A percentile compares a stretch with the other conserved stretches of the same genome.
phyloP scores from a whole-genome alignment of 2,113 vertebrate genomes.

The Ammospiza nelsoni region DNA sequence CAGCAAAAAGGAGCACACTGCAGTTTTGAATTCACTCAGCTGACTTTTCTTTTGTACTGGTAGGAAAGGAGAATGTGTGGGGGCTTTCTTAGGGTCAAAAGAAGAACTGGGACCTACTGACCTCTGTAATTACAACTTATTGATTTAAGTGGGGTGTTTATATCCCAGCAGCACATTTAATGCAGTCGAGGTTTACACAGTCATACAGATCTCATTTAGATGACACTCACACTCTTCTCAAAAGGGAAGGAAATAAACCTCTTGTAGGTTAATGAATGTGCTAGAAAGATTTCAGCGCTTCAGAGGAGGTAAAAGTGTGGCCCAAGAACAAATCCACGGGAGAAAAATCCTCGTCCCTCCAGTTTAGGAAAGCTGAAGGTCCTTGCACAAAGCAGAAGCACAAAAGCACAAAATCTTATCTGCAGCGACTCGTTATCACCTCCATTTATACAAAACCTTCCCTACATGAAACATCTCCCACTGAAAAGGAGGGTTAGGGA shows the following conservation, averaged over 20 bases:
- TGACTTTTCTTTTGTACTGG: background rate
- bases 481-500: background rate
- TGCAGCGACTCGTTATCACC: background rate
- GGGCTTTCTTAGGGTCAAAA: background rate
- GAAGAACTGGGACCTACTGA: background rate
- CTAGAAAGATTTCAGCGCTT: background rate
- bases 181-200: conserved; percentile 8
- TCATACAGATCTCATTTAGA: conserved; percentile 1
- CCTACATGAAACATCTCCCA: background rate
- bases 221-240: conserved; percentile 14
- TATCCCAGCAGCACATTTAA: conserved; percentile 16
- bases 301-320: background rate
- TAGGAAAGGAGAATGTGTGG: background rate
- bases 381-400: background rate
- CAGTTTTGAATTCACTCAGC: background rate
- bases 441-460: background rate
- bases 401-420: background rate
- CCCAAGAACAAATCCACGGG: background rate
- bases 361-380: background rate
- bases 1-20: background rate
- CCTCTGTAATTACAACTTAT: conserved; percentile 45
- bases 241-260: background rate
- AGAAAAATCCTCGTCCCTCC: background rate
- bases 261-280: background rate
- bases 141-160: conserved; percentile 46